Conservation (phyloP, 1,140 invertebrate species). For the Anastrepha obliqua region DNA sequence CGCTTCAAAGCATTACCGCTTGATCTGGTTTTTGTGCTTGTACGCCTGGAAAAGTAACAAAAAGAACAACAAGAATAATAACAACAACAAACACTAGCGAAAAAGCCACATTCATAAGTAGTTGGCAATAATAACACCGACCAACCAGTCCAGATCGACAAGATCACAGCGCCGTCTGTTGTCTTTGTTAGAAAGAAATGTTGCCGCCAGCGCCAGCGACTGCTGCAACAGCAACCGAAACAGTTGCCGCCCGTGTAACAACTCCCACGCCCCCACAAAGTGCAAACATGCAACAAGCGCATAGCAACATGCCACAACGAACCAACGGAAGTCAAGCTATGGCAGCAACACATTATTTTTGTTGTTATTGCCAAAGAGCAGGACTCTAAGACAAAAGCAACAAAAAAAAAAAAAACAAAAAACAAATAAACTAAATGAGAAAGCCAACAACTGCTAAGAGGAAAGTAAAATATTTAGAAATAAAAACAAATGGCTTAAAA, state of each 20-base stretch:
- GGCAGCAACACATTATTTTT: not conserved
- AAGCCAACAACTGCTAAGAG: not conserved
- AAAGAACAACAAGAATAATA: not conserved
- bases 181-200: conserved; percentile 28
- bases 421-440: not conserved
- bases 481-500: not conserved
- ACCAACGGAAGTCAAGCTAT: not conserved
- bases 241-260: not conserved
- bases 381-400: not conserved
- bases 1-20: conserved; percentile 1
- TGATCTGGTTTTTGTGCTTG: conserved; percentile 1
- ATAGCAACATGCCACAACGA: not conserved
- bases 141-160: not conserved
- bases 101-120: not conserved
- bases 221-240: not conserved
- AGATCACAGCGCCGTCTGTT: not conserved
- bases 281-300: not conserved
- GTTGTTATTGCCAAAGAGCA: not conserved
- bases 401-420: not conserved
- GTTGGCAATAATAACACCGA: not conserved
- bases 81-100: not conserved
- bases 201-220: not conserved
- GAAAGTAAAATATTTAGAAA: not conserved
- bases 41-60: not conserved
- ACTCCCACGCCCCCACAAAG: not conserved